Evolutionary conservation across 2,888 invertebrate genomes (phyloP), one percentile per base, ranked within the genome.

Genomic region (Elegia similella): DNA sequence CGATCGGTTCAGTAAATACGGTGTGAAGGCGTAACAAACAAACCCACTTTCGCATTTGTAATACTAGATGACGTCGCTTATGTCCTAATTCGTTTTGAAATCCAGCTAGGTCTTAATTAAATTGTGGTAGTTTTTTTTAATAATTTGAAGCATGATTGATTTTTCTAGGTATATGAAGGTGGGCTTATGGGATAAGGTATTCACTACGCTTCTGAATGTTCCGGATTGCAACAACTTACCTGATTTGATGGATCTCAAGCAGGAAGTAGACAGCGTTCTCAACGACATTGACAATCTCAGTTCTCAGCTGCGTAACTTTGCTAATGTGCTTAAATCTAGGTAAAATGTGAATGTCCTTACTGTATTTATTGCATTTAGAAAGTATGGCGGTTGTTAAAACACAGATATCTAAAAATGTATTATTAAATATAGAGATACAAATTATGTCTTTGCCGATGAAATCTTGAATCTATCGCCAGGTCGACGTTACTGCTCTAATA

Each of bases 171-270:
- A 95, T 78, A 93, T 95, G 82, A 94, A 94, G 72, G 93, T 92
- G 60, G 92, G 92, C 60, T 86, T 95, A 59, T 98, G 98, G 97
- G 95, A 95, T 69, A 93, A 93, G 65, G 94, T 97, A 76, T 98
- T 98, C 79, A 94, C 94, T 42, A 93, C 93, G 34, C 86, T 98
- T 62, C 89, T 98, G 57, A 98, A 98, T 86, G 93, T 97, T 59
- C 94, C 95, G 17, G 95, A 95, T 59, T 96, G 96, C 76, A 93
- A 94, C 57, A 93, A 93, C 61, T 90, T 96, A 81, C 97, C 97
- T 0, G 94, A 96, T 78, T 87, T 97, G 66, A 80, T 92, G 75
- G 92, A 92, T 70, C 86, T 94, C 66, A 92, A 92, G 70, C 81
- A 80, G 64, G 89, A 90, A 65, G 83, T 88, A 52, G 92, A 92